phyloP scores from a whole-genome alignment of 2,888 invertebrate species.

The Xestia ashworthii region DNA sequence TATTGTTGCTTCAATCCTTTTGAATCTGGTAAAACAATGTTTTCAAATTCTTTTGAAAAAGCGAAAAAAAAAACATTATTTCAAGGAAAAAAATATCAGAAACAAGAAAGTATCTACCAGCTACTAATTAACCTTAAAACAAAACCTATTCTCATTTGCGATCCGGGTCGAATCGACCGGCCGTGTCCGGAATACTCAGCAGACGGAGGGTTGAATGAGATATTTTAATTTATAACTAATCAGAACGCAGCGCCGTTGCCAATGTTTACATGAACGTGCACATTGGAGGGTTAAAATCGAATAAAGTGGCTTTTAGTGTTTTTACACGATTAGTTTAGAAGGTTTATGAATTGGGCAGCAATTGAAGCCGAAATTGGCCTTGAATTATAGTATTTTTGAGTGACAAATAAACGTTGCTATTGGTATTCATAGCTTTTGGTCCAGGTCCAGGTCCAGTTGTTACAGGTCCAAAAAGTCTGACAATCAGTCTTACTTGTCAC shows the following conservation, averaged over 20 bases:
- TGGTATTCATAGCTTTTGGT: too few species aligned
- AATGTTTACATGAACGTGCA: constrained; percentile 61
- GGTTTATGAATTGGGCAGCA: constrained; percentile 6
- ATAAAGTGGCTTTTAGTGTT: constrained; percentile 46
- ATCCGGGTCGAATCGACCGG: constrained; percentile 69
- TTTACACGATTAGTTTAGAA: constrained; percentile 9
- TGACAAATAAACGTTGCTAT: not conserved
- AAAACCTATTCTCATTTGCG: constrained; percentile 57
- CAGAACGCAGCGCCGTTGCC: constrained; percentile 62
- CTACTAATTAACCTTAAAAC: constrained; percentile 41
- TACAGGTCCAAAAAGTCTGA: too few species aligned
- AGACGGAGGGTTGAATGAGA: constrained; percentile 67
- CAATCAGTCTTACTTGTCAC: too few species aligned
- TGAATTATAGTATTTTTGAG: not conserved
- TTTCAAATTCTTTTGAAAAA: not conserved
- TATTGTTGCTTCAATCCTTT: not conserved
- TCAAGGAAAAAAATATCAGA: constrained; percentile 18
- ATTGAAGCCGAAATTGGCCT: not conserved
- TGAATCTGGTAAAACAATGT: not conserved
- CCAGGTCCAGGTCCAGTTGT: too few species aligned
- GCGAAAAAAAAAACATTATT: not conserved
- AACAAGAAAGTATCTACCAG: constrained; percentile 10
- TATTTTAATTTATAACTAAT: constrained; percentile 76
- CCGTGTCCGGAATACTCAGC: constrained; percentile 67
- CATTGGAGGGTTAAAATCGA: constrained; percentile 49